Percentiles rank a stretch among this genome's conserved stretches.
phyloP scores from a whole-genome alignment of 2,888 invertebrate species.

The Lumbricus terrestris region DNA sequence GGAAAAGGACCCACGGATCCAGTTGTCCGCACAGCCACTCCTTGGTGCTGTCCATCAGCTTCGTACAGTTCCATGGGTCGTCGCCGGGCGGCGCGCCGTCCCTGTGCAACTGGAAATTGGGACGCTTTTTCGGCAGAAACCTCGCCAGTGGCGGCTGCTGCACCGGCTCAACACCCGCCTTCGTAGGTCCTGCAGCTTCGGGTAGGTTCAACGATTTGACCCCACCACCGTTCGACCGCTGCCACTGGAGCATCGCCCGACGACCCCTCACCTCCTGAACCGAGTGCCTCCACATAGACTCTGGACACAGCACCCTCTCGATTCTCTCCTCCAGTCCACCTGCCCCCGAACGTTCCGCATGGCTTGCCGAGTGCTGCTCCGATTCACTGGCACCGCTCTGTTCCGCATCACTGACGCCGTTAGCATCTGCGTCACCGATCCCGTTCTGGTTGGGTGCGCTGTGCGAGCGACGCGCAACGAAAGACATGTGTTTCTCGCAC shows the following conservation, averaged over 20 bases:
- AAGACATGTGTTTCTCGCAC: neutral
- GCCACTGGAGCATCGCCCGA: neutral
- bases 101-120: conserved; percentile 32
- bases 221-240: neutral
- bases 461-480: neutral
- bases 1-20: conserved; percentile 31
- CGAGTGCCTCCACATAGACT: neutral
- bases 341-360: neutral
- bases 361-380: neutral
- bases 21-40: conserved; percentile 34
- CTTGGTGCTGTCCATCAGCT: conserved; percentile 20
- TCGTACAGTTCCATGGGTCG: neutral
- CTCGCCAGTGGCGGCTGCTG: neutral
- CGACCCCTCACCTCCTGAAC: neutral
- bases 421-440: neutral
- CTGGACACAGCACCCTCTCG: neutral
- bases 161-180: neutral
- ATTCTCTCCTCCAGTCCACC: neutral
- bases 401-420: neutral
- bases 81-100: neutral
- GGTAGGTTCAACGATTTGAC: neutral
- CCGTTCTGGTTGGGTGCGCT: neutral
- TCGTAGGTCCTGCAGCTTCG: no score
- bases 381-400: neutral
- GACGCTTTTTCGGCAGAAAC: neutral